Percentiles rank a stretch among this genome's conserved stretches.
Conservation (phyloP, 1,140 invertebrate genomes). For the Atta texana region DNA sequence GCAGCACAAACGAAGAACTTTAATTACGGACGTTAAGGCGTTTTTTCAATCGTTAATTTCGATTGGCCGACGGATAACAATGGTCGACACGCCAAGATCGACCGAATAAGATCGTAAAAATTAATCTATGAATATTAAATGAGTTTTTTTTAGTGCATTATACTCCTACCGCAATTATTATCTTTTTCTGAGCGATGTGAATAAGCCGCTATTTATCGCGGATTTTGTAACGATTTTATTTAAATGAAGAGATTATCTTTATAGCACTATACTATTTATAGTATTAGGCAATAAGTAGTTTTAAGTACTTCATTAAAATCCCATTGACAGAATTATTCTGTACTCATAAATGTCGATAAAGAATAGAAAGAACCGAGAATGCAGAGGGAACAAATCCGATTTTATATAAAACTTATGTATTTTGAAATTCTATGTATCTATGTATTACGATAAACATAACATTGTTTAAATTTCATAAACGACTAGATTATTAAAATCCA, state of each 20-base stretch:
- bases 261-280: not conserved
- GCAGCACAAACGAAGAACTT: not conserved
- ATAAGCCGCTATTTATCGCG: not conserved
- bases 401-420: not conserved
- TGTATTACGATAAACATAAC: not conserved
- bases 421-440: not conserved
- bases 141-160: not conserved
- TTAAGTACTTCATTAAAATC: not conserved
- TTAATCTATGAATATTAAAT: slow-evolving; percentile 36
- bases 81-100: slow-evolving; percentile 2
- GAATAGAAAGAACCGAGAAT: not conserved
- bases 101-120: slow-evolving; percentile 27
- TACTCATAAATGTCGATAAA: slow-evolving; percentile 2
- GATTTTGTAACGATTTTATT: not conserved
- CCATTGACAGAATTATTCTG: not conserved
- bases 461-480: not conserved
- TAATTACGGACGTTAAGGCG: slow-evolving; percentile 16
- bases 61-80: slow-evolving; percentile 25
- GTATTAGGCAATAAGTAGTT: not conserved
- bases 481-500: not conserved
- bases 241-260: not conserved
- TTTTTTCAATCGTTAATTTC: slow-evolving; percentile 33
- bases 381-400: not conserved
- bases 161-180: not conserved
- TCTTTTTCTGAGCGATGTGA: not conserved